phyloP scores from a whole-genome alignment of 2,113 vertebrate genomes.

The pig (Sus scrofa) region T2T-Sscrofa CM000826.6:96692501-96693000 shows the following conservation, averaged over 20 bases:
- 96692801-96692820: rapidly evolving
- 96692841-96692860: not conserved
- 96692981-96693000: slow-evolving; percentile 60
- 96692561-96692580: not conserved
- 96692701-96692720: not conserved
- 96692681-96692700: not conserved
- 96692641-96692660: not conserved
- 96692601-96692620: not conserved
- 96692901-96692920: not conserved
- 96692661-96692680: not conserved
- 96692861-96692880: not conserved
- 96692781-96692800: not conserved
- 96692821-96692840: not conserved
- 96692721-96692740: not conserved
- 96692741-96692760: not conserved
- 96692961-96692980: slow-evolving; percentile 34
- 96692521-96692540: no score
- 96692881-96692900: not conserved
- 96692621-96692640: not conserved
- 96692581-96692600: not conserved
- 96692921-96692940: not conserved
- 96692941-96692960: not conserved
- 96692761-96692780: not conserved
- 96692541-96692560: not conserved
- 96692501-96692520: not conserved